Conservation (phyloP, 1,140 invertebrate species). For the Idris sp. region DNA sequence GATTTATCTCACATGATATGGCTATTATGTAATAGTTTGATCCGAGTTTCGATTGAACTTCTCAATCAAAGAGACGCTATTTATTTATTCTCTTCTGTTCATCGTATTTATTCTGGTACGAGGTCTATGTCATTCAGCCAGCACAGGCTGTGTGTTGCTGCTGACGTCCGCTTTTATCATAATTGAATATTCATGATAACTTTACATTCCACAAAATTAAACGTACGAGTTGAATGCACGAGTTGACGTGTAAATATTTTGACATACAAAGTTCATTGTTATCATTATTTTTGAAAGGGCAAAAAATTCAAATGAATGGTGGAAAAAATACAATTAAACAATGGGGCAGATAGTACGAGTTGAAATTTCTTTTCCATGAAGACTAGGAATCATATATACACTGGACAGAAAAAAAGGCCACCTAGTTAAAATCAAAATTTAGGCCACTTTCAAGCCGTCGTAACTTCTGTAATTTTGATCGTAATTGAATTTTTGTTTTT, state of each 20-base stretch:
- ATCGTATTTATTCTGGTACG: neutral
- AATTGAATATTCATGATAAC: conserved; percentile 16
- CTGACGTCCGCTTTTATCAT: conserved; percentile 11
- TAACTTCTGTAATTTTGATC: too few species aligned
- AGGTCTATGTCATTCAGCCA: conserved; percentile 4
- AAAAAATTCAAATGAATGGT: too few species aligned
- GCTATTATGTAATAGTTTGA: too few species aligned
- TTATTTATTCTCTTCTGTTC: conserved; percentile 5
- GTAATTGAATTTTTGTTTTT: too few species aligned
- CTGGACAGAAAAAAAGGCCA: too few species aligned
- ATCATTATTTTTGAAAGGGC: conserved; percentile 6
- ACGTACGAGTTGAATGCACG: conserved; percentile 3
- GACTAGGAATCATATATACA: too few species aligned
- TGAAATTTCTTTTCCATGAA: too few species aligned
- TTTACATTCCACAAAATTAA: conserved; percentile 14
- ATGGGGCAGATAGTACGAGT: too few species aligned
- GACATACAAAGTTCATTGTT: conserved; percentile 5
- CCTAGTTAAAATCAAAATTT: too few species aligned
- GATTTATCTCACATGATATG: too few species aligned
- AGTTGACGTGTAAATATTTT: conserved; percentile 5
- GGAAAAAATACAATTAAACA: too few species aligned
- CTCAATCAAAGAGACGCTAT: conserved; percentile 5
- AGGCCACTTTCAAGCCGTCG: too few species aligned
- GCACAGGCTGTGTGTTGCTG: neutral
- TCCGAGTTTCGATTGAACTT: neutral